Evolutionary conservation across 2,888 invertebrate species (phyloP).

Genomic region (Ichneumoninae sp.): DNA sequence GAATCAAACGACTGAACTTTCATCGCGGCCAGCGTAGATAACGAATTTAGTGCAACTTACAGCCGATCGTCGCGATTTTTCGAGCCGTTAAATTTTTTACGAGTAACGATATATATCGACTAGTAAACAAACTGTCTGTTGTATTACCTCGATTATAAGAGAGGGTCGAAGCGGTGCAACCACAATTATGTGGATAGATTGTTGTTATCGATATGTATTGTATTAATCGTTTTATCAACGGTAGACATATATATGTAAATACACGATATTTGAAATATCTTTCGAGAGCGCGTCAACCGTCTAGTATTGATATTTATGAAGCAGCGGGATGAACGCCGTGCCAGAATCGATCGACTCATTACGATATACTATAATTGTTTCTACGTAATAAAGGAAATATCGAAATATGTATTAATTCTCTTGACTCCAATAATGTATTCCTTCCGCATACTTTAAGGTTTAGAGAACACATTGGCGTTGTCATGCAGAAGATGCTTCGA

Average conservation of each 20-base stretch:
- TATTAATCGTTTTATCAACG: constrained; percentile 38
- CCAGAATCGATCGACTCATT: constrained; percentile 9
- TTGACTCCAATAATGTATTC: not conserved
- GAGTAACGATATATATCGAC: not conserved
- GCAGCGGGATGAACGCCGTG: constrained; percentile 6
- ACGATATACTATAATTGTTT: constrained; percentile 50
- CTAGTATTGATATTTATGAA: constrained; percentile 27
- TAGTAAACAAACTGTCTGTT: not conserved
- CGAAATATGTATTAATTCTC: not conserved
- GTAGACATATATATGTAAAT: constrained; percentile 48
- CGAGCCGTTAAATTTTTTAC: constrained; percentile 32
- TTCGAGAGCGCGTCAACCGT: constrained; percentile 2
- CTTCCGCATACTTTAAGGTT: not conserved
- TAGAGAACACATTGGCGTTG: not conserved
- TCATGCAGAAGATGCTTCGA: too few relatives aligned
- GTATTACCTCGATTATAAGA: not conserved
- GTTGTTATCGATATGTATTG: constrained; percentile 31
- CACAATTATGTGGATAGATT: constrained; percentile 16
- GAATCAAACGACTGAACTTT: constrained; percentile 50
- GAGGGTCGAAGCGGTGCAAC: constrained; percentile 1
- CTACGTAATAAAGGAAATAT: constrained; percentile 54
- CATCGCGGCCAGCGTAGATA: constrained; percentile 6
- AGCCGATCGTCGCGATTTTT: not conserved
- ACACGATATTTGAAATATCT: constrained; percentile 28
- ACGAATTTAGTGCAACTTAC: constrained; percentile 11